Evolutionary conservation across 2,888 invertebrate genomes (phyloP).

Genomic region (Andricus quercusramuli): DNA sequence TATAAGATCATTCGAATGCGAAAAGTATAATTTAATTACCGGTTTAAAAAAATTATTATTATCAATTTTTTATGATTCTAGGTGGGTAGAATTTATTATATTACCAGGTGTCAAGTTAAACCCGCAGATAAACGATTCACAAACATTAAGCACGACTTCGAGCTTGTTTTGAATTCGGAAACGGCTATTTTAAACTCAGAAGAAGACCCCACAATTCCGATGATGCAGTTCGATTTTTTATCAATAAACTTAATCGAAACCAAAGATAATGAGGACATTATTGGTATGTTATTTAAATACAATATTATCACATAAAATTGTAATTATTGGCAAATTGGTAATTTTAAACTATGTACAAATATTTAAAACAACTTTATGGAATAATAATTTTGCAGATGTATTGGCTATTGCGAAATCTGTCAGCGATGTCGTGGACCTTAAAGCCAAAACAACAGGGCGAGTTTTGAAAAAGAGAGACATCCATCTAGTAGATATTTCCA

Average conservation of each 20-base stretch:
- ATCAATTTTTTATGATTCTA: neutral
- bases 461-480: neutral
- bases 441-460: neutral
- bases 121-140: neutral
- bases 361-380: neutral
- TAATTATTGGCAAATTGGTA: too few relatives aligned
- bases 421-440: neutral
- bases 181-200: neutral
- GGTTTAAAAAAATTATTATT: neutral
- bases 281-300: slow-evolving; percentile 12
- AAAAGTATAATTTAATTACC: neutral
- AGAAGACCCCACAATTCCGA: neutral
- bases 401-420: slow-evolving; percentile 6
- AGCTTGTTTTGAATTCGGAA: neutral
- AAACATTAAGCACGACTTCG: slow-evolving; percentile 11
- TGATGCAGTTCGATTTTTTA: slow-evolving; percentile 8
- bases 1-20: neutral
- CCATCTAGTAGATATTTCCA: neutral
- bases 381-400: slow-evolving; percentile 4
- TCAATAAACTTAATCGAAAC: neutral
- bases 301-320: too few relatives aligned
- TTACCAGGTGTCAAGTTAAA: neutral
- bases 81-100: slow-evolving; percentile 6
- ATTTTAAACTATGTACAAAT: neutral
- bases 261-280: neutral